Evolutionary conservation across 2,888 invertebrate genomes (phyloP).

Genomic region (Amphipyra tragopoginis): DNA sequence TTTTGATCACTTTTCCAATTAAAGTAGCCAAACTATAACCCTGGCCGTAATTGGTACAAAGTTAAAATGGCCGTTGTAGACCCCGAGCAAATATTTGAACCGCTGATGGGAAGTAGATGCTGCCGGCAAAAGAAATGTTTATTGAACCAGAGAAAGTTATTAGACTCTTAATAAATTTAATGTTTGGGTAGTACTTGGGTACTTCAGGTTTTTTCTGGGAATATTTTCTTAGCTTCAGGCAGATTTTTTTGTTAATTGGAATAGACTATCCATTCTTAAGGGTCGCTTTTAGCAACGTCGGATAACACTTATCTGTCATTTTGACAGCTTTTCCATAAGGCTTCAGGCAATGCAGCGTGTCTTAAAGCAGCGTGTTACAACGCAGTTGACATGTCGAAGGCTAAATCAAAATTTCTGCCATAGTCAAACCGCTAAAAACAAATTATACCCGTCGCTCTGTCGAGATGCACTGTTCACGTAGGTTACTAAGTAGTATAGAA

Average conservation of each 20-base stretch:
- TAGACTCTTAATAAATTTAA: slow-evolving; percentile 17
- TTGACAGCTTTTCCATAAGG: too few relatives aligned
- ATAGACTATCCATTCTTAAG: too few relatives aligned
- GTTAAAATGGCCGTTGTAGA: slow-evolving; percentile 61
- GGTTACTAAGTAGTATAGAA: too few relatives aligned
- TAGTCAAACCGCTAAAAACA: too few relatives aligned
- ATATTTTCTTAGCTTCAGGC: background rate
- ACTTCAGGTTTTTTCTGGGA: slow-evolving; percentile 6
- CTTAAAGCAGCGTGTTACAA: too few relatives aligned
- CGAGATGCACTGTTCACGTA: too few relatives aligned
- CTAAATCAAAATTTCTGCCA: too few relatives aligned
- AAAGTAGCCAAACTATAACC: slow-evolving; percentile 56
- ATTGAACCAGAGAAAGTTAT: slow-evolving; percentile 42
- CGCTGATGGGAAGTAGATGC: slow-evolving; percentile 73
- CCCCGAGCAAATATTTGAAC: slow-evolving; percentile 71
- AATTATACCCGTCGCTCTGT: too few relatives aligned
- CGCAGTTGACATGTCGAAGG: too few relatives aligned
- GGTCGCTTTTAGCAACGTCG: too few relatives aligned
- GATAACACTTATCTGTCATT: too few relatives aligned
- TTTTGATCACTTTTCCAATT: slow-evolving; percentile 60
- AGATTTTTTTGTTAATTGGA: background rate
- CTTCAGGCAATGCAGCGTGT: too few relatives aligned
- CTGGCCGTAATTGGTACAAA: slow-evolving; percentile 54
- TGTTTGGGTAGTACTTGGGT: slow-evolving; percentile 11
- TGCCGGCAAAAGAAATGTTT: slow-evolving; percentile 60